phyloP scores from a whole-genome alignment of 1,140 invertebrate species.

The Drosophila busckii region DNA sequence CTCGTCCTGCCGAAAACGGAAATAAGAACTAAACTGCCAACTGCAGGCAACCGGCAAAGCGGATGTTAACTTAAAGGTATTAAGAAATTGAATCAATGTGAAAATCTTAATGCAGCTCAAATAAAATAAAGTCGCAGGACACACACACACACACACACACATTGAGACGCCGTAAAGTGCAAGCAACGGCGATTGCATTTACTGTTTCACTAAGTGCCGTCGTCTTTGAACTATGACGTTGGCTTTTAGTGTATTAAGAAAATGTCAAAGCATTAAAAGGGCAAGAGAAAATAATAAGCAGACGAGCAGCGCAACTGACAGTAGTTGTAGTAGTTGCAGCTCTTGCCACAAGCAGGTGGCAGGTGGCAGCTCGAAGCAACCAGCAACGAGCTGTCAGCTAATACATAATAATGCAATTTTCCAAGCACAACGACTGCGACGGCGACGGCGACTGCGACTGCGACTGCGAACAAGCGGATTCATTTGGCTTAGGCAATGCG shows the following conservation, averaged over 20 bases:
- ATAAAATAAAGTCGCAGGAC: conserved; percentile 26
- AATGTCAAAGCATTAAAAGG: conserved; percentile 36
- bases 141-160: conserved; percentile 3
- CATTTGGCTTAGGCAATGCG: conserved; percentile 57
- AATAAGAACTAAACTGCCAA: conserved; percentile 9
- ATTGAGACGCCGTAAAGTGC: conserved; percentile 2
- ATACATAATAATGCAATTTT: conserved; percentile 73
- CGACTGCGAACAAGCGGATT: conserved; percentile 43
- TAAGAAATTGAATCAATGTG: conserved; percentile 75
- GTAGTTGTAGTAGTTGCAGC: conserved; percentile 29
- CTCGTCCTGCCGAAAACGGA: conserved; percentile 9
- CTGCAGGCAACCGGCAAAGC: conserved; percentile 54
- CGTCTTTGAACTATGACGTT: conserved; percentile 70
- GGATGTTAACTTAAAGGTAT: conserved; percentile 76
- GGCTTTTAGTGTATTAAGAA: conserved; percentile 71
- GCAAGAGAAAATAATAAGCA: neutral
- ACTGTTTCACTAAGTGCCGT: conserved; percentile 56
- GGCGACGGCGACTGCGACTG: conserved; percentile 21
- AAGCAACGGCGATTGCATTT: conserved; percentile 50
- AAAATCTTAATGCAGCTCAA: no score
- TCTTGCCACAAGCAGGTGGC: conserved; percentile 10
- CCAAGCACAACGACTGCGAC: conserved; percentile 39
- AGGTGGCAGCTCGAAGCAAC: neutral
- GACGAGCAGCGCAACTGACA: neutral
- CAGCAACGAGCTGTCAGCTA: conserved; percentile 20